Evolutionary conservation across 1,140 invertebrate genomes (phyloP).

Genomic region (Eriosoma lanigerum): DNA sequence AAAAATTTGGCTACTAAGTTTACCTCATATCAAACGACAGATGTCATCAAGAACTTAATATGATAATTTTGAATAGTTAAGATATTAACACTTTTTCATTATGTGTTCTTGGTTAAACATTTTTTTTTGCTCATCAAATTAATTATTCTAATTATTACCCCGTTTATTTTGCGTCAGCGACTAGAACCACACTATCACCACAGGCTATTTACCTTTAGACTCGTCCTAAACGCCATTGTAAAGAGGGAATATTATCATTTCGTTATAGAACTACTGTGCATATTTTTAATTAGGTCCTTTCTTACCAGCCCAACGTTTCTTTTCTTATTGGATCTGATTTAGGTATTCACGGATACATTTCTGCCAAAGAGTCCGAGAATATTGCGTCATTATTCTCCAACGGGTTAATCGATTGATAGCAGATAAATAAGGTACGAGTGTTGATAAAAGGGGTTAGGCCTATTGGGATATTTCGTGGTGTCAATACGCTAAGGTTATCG

Average conservation of each 20-base stretch:
- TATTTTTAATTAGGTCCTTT: not conserved
- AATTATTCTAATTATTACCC: too few relatives aligned
- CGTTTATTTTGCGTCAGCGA: too few relatives aligned
- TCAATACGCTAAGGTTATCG: not conserved
- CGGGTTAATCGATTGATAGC: not conserved
- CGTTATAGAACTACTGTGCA: slow-evolving; percentile 53
- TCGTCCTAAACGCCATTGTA: too few relatives aligned
- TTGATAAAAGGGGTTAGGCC: not conserved
- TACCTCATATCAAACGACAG: too few relatives aligned
- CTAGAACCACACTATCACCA: too few relatives aligned
- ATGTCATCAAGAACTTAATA: too few relatives aligned
- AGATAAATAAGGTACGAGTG: not conserved
- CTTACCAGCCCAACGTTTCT: not conserved
- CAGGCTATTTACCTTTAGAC: too few relatives aligned
- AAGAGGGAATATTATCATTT: not conserved
- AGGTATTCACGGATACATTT: not conserved
- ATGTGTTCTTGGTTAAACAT: too few relatives aligned
- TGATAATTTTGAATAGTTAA: too few relatives aligned
- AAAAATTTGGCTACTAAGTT: too few relatives aligned
- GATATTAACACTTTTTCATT: too few relatives aligned
- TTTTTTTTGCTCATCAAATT: too few relatives aligned
- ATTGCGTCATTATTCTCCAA: not conserved
- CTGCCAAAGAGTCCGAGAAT: not conserved
- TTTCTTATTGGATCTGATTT: not conserved
- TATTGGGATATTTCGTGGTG: not conserved